phyloP scores from a whole-genome alignment of 2,113 vertebrate genomes.

The Ptyas mucosa region DNA sequence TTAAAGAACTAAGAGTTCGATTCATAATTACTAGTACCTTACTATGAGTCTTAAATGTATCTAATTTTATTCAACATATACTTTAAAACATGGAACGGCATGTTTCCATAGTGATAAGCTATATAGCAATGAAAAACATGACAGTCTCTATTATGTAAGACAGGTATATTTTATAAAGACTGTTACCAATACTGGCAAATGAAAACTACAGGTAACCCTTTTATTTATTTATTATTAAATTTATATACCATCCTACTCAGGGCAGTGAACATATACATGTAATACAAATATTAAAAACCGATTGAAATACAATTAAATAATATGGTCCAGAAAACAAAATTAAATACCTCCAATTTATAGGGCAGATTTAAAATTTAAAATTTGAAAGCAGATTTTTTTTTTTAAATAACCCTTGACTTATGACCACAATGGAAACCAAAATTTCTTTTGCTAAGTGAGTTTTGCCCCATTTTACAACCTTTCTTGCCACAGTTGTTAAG shows the following conservation, averaged over 20 bases:
- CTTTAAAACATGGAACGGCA: slow-evolving; percentile 1
- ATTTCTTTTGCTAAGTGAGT: neutral
- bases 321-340: too few relatives aligned
- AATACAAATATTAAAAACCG: too few relatives aligned
- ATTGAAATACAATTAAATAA: too few relatives aligned
- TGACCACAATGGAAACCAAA: neutral
- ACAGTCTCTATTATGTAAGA: neutral
- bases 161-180: neutral
- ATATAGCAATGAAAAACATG: neutral
- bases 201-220: neutral
- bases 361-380: too few relatives aligned
- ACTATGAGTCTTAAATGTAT: slow-evolving; percentile 4
- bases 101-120: slow-evolving; percentile 18
- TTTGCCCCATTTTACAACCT: neutral
- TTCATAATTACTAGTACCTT: neutral
- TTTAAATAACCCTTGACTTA: neutral
- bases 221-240: too few relatives aligned
- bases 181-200: neutral
- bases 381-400: too few relatives aligned
- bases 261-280: too few relatives aligned
- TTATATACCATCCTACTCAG: too few relatives aligned
- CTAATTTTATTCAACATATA: neutral
- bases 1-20: neutral
- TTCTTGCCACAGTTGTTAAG: neutral
- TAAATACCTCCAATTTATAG: too few relatives aligned